phyloP scores from a whole-genome alignment of 2,797 vertebrate species.

The Oryzias sinensis region DNA sequence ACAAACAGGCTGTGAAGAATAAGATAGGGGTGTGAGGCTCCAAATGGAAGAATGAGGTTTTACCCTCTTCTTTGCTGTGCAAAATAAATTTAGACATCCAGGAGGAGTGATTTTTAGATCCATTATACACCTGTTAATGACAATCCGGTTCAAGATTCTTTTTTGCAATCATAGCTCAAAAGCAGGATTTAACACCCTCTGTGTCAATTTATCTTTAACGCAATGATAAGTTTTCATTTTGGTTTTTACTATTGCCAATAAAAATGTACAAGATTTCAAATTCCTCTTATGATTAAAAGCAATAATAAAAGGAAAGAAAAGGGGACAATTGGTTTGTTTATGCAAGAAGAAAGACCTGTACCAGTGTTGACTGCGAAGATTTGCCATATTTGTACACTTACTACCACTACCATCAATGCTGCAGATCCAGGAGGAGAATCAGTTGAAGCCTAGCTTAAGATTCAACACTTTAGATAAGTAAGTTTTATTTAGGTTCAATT shows the following conservation, averaged over 20 bases:
- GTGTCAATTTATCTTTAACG: slow-evolving; percentile 8
- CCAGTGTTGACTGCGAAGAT: not conserved
- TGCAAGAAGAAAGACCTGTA: not conserved
- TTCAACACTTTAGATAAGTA: not conserved
- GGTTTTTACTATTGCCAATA: slow-evolving; percentile 7
- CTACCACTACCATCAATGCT: not conserved
- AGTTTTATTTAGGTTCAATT: too few relatives aligned
- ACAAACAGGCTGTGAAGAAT: too few relatives aligned
- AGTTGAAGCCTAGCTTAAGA: not conserved
- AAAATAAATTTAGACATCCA: too few relatives aligned
- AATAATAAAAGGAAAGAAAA: slow-evolving; percentile 48
- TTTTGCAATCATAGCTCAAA: too few relatives aligned
- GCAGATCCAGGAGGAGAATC: not conserved
- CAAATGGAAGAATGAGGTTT: too few relatives aligned
- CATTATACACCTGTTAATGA: too few relatives aligned
- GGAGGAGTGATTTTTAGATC: too few relatives aligned
- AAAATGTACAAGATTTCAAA: slow-evolving; percentile 8
- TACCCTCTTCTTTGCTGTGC: too few relatives aligned
- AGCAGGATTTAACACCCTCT: too few relatives aligned
- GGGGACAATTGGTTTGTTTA: slow-evolving; percentile 2
- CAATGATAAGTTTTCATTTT: not conserved
- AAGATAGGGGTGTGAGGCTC: too few relatives aligned
- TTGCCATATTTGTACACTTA: slow-evolving; percentile 1
- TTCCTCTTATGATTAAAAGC: slow-evolving; percentile 31
- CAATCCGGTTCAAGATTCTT: too few relatives aligned